Evolutionary conservation across 1,140 invertebrate species (phyloP).

Genomic region (Philaenus spumarius): DNA sequence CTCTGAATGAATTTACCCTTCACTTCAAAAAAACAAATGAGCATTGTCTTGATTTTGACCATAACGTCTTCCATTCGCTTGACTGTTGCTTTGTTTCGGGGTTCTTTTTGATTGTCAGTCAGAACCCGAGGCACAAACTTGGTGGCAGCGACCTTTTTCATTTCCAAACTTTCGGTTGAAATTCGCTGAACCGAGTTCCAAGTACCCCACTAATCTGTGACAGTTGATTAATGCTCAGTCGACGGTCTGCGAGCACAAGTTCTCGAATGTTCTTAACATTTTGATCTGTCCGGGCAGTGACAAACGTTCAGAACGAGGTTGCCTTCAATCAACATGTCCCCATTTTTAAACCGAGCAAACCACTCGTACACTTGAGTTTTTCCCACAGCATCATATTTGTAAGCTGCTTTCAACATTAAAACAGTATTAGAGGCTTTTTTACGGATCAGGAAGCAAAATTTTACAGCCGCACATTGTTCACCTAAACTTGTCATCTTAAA

Average conservation of each 20-base stretch:
- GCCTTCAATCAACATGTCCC: slow-evolving; percentile 27
- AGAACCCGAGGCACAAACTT: slow-evolving; percentile 16
- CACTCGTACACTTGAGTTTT: slow-evolving; percentile 22
- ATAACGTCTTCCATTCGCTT: slow-evolving; percentile 13
- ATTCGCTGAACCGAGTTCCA: slow-evolving; percentile 23
- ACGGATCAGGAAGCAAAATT: slow-evolving; percentile 15
- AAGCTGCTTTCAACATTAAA: slow-evolving; percentile 13
- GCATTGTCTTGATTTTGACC: slow-evolving; percentile 33
- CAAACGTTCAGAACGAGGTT: slow-evolving; percentile 25
- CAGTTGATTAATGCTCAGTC: slow-evolving; percentile 28
- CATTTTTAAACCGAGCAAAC: slow-evolving; percentile 26
- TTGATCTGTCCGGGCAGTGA: slow-evolving; percentile 29
- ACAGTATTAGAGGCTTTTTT: slow-evolving; percentile 11
- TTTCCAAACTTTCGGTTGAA: slow-evolving; percentile 21
- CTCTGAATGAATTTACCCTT: slow-evolving; percentile 30
- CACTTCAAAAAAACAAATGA: slow-evolving; percentile 35
- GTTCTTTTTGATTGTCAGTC: slow-evolving; percentile 18
- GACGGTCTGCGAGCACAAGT: slow-evolving; percentile 27
- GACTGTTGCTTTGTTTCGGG: slow-evolving; percentile 20
- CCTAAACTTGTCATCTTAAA: slow-evolving; percentile 15
- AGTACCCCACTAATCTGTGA: slow-evolving; percentile 8
- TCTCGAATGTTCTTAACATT: slow-evolving; percentile 33
- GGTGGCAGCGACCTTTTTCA: slow-evolving; percentile 15
- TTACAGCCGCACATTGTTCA: slow-evolving; percentile 18
- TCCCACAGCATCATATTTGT: slow-evolving; percentile 21